A percentile compares a stretch with the other conserved stretches of the same genome.
Evolutionary conservation across 2,113 vertebrate species (phyloP).

Genomic region (Equus quagga): DNA sequence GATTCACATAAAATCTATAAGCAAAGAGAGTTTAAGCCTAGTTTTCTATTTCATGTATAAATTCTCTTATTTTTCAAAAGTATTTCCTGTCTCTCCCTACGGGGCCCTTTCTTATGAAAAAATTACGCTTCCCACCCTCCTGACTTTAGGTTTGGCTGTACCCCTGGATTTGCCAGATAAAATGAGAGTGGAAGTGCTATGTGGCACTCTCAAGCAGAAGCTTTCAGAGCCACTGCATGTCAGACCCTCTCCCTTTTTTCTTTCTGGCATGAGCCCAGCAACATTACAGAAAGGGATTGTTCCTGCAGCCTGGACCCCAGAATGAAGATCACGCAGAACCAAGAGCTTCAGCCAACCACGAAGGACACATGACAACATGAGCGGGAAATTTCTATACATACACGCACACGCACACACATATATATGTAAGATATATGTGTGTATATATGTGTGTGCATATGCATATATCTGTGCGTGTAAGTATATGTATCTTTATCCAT

Average conservation of each 20-base stretch:
- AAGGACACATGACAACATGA: background rate
- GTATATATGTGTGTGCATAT: background rate
- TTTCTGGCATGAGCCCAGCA: background rate
- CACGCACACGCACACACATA: background rate
- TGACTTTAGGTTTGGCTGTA: background rate
- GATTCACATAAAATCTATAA: background rate
- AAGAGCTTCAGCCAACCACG: background rate
- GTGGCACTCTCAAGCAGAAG: background rate
- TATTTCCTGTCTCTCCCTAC: background rate
- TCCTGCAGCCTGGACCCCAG: background rate
- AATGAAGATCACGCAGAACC: background rate
- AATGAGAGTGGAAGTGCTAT: background rate
- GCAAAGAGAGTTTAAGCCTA: background rate
- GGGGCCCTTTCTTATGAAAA: background rate
- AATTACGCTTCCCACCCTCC: background rate
- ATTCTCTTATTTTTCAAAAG: constrained; percentile 35
- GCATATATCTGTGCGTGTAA: background rate
- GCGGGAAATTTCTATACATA: background rate
- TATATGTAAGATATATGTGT: background rate
- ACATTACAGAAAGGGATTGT: background rate
- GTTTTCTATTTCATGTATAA: background rate
- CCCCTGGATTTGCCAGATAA: background rate
- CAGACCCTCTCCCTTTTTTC: background rate
- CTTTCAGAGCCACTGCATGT: background rate
- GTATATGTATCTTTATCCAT: background rate